Evolutionary conservation across 37 sponge, comb jelly and placozoan genomes (phyloP).

Genomic region (Beroe forskalii): DNA sequence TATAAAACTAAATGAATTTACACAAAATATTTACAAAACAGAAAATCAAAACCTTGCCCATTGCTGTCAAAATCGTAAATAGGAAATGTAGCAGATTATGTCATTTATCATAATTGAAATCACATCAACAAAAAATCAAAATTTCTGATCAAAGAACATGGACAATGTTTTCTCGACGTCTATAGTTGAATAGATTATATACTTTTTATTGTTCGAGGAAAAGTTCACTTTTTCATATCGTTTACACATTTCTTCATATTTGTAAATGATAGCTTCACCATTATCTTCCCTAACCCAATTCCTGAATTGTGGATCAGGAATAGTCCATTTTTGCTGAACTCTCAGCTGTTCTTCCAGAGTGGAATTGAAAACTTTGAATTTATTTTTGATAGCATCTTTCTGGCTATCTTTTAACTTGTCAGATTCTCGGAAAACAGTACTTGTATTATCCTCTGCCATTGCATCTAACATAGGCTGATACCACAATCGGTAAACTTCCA

Average conservation of each 20-base stretch:
- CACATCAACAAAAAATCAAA: too few species aligned
- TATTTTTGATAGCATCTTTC: constrained; percentile 13
- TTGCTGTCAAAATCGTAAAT: too few species aligned
- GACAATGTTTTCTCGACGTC: constrained; percentile 22
- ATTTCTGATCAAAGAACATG: constrained; percentile 44
- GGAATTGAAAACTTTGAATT: constrained; percentile 1
- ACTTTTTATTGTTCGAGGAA: not conserved
- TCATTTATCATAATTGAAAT: too few species aligned
- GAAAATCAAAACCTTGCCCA: too few species aligned
- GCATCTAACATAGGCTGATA: constrained; percentile 20
- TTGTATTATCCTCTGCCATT: not conserved
- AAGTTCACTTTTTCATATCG: constrained; percentile 33
- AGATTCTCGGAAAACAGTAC: not conserved
- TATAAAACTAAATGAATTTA: constrained; percentile 28
- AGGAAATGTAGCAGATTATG: too few species aligned
- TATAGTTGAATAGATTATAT: not conserved
- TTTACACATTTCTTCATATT: constrained; percentile 8
- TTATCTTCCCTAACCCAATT: not conserved
- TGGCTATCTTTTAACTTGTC: constrained; percentile 14
- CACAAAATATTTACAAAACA: constrained; percentile 43
- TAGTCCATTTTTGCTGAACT: constrained; percentile 33
- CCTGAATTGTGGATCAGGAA: constrained; percentile 37
- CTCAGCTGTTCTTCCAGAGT: not conserved
- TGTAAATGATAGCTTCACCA: not conserved
- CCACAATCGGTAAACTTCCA: constrained; percentile 12